These are phyloP conservation scores for Edolisoma coerulescens DNA, from an alignment of 2,113 vertebrate genomes.

Conservation along the genomic window DNA sequence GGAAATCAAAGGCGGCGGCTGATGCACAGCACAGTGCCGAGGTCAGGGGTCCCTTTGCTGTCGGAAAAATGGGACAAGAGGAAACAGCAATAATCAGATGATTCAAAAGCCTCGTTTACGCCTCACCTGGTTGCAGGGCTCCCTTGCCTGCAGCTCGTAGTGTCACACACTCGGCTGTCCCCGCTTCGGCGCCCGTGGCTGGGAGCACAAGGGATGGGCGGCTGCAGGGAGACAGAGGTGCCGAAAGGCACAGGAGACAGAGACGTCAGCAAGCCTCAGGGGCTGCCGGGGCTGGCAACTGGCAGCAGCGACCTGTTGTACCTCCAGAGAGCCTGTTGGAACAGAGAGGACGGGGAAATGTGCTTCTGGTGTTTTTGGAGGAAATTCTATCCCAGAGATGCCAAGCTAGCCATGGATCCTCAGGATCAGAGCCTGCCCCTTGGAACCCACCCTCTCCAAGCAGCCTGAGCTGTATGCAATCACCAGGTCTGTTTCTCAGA, in stretches of 20 bases:
- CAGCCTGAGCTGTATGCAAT: not conserved
- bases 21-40: not conserved
- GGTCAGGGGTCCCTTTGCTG: not conserved
- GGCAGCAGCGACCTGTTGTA: accelerated
- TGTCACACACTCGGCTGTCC: accelerated
- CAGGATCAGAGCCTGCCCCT: not conserved
- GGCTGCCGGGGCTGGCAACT: not conserved
- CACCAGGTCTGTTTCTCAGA: not conserved
- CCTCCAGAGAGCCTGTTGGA: not conserved
- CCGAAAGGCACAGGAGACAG: not conserved
- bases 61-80: not conserved
- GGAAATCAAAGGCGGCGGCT: not conserved
- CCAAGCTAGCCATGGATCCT: not conserved
- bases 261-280: accelerated
- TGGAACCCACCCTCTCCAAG: not conserved
- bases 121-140: not conserved
- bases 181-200: accelerated
- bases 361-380: not conserved
- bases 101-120: accelerated
- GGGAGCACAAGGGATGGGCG: not conserved
- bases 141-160: not conserved
- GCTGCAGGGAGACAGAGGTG: not conserved
- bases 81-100: not conserved
- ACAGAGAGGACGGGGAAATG: not conserved
- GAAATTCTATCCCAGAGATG: not conserved